These are phyloP conservation scores for Macrosoma leucophasiata DNA, from an alignment of 2,888 invertebrate species.

Conservation along the genomic window DNA sequence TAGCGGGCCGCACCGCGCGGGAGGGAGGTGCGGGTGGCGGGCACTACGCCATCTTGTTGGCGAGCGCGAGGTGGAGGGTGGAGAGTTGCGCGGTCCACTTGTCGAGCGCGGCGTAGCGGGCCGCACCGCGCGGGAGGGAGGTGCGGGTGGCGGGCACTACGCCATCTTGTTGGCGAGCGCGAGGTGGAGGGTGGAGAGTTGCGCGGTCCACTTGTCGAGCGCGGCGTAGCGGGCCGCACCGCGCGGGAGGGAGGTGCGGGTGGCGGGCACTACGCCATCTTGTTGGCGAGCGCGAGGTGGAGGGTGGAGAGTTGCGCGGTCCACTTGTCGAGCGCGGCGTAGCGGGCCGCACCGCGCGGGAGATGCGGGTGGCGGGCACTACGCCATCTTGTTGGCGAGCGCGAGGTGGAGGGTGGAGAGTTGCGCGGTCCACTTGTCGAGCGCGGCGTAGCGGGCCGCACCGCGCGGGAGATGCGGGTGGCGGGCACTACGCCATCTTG, in stretches of 20 bases:
- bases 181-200: constrained; percentile 89
- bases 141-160: constrained; percentile 49
- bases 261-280: constrained; percentile 83
- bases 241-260: too few relatives aligned
- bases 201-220: constrained; percentile 96
- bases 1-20: constrained; percentile 90
- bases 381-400: constrained; percentile 95
- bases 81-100: constrained; percentile 96
- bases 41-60: constrained; percentile 91
- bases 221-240: constrained; percentile 92
- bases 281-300: constrained; percentile 93
- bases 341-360: constrained; percentile 87
- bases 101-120: constrained; percentile 94
- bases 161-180: constrained; percentile 97
- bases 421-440: constrained; percentile 98
- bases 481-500: constrained; percentile 85
- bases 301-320: constrained; percentile 91
- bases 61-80: constrained; percentile 90
- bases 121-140: constrained; percentile 85
- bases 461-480: constrained; percentile 75
- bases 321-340: constrained; percentile 97
- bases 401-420: constrained; percentile 90
- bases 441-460: constrained; percentile 91
- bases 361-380: constrained; percentile 25
- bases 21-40: too few relatives aligned